These are phyloP conservation scores for Xyrauchen texanus DNA, from an alignment of 2,113 vertebrate species.

Conservation along the genomic window DNA sequence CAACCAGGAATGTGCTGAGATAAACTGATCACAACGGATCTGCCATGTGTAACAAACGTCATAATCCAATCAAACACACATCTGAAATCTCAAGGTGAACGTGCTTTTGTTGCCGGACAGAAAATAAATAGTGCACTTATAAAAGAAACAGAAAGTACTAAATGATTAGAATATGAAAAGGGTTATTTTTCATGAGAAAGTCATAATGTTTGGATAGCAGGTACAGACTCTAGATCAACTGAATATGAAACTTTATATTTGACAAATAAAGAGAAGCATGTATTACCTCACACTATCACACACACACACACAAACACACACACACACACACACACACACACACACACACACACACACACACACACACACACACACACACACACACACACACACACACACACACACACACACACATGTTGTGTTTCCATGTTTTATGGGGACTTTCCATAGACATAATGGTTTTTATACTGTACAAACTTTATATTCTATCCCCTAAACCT, in stretches of 20 bases:
- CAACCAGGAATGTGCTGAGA: conserved; percentile 1
- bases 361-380: too few relatives aligned
- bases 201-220: conserved; percentile 1
- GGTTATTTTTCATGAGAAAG: conserved; percentile 13
- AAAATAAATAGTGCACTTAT: too few relatives aligned
- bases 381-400: too few relatives aligned
- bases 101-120: neutral
- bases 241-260: conserved; percentile 34
- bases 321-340: too few relatives aligned
- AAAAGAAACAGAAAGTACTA: conserved; percentile 33
- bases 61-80: conserved; percentile 26
- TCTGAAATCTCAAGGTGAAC: conserved; percentile 5
- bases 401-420: too few relatives aligned
- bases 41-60: conserved; percentile 16
- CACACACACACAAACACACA: too few relatives aligned
- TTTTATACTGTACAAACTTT: too few relatives aligned
- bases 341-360: too few relatives aligned
- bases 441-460: too few relatives aligned
- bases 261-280: conserved; percentile 33
- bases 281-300: neutral
- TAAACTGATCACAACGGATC: neutral
- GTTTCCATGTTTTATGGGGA: too few relatives aligned
- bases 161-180: conserved; percentile 11
- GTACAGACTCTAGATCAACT: neutral
- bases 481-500: too few relatives aligned